phyloP scores from a whole-genome alignment of 2,888 invertebrate species.

The Gastrophysa polygoni region DNA sequence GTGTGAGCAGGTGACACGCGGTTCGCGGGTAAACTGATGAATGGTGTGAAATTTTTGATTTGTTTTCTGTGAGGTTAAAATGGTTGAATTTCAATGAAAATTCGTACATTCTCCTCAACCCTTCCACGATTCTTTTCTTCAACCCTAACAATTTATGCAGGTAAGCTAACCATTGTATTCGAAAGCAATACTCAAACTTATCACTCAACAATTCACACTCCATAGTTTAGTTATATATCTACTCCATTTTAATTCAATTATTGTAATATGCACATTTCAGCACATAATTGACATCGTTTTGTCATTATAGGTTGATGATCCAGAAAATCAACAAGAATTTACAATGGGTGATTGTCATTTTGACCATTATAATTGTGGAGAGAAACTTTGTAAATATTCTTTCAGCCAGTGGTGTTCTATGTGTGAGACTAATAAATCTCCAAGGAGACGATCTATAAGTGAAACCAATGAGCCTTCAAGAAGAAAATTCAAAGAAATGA shows the following conservation, averaged over 20 bases:
- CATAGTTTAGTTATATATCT: too few species aligned
- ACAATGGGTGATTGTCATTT: constrained; percentile 51
- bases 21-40: too few species aligned
- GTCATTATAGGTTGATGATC: neutral
- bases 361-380: constrained; percentile 45
- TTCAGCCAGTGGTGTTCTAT: constrained; percentile 55
- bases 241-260: neutral
- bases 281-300: neutral
- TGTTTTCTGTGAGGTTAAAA: neutral
- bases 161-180: too few species aligned
- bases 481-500: constrained; percentile 54
- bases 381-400: constrained; percentile 50
- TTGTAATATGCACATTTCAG: neutral
- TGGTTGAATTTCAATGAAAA: neutral
- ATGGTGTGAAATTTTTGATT: too few species aligned
- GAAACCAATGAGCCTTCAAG: constrained; percentile 53
- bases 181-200: too few species aligned
- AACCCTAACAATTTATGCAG: too few species aligned
- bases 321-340: neutral
- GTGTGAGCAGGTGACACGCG: too few species aligned
- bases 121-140: too few species aligned
- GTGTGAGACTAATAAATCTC: constrained; percentile 54
- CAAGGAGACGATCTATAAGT: constrained; percentile 53
- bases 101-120: neutral
- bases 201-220: too few species aligned